Evolutionary conservation across 2,888 invertebrate species (phyloP).

Genomic region (Andrena praecox): DNA sequence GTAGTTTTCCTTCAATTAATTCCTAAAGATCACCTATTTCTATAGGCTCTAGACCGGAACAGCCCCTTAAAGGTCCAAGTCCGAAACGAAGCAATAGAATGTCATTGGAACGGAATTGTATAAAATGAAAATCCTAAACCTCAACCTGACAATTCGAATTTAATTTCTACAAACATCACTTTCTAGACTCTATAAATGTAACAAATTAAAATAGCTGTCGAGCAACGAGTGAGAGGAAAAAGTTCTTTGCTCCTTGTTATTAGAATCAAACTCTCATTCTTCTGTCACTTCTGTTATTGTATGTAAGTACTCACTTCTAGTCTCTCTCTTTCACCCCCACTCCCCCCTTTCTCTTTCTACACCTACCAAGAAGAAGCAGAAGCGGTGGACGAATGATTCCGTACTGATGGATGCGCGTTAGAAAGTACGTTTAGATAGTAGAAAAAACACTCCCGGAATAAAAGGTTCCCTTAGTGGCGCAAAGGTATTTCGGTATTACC

Average conservation of each 20-base stretch:
- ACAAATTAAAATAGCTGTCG: slow-evolving; percentile 11
- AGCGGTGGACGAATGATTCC: slow-evolving; percentile 72
- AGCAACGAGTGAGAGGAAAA: background rate
- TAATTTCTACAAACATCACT: background rate
- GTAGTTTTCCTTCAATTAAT: no score
- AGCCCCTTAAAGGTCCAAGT: background rate
- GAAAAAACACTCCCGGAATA: slow-evolving; percentile 73
- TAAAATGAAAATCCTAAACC: background rate
- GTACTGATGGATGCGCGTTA: slow-evolving; percentile 64
- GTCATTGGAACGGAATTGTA: background rate
- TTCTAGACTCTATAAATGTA: background rate
- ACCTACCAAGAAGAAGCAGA: slow-evolving; percentile 70
- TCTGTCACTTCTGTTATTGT: background rate
- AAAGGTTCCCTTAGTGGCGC: slow-evolving; percentile 69
- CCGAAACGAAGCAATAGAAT: background rate
- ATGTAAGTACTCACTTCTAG: background rate
- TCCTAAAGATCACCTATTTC: no score
- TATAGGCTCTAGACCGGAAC: no score
- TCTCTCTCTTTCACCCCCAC: background rate
- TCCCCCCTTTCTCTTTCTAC: background rate
- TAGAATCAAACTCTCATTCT: background rate
- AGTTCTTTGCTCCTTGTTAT: background rate
- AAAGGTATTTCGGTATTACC: slow-evolving; percentile 62
- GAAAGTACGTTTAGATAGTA: slow-evolving; percentile 69
- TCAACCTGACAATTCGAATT: background rate